Evolutionary conservation across 2,888 invertebrate genomes (phyloP).

Genomic region (Opisthograptis luteolata): DNA sequence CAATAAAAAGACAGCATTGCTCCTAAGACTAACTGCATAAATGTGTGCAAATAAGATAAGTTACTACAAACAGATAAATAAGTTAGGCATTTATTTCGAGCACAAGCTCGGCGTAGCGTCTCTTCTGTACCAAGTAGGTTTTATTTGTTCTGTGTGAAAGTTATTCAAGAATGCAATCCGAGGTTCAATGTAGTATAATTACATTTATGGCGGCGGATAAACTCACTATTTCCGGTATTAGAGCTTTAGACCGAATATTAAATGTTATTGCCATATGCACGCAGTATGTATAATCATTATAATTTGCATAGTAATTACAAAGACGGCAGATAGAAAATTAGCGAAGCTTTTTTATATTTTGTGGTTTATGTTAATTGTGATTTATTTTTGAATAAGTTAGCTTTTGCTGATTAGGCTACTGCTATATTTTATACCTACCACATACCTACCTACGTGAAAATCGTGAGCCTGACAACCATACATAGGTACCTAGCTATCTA

Average conservation of each 20-base stretch:
- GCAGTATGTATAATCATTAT: conserved; percentile 1
- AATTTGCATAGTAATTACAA: conserved; percentile 22
- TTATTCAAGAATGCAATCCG: conserved; percentile 6
- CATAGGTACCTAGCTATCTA: no score
- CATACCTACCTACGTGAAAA: no score
- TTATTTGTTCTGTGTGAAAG: not conserved
- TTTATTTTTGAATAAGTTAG: not conserved
- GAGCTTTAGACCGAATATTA: conserved; percentile 7
- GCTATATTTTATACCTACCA: no score
- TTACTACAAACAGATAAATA: not conserved
- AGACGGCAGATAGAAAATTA: conserved; percentile 13
- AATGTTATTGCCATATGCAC: not conserved
- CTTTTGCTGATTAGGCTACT: not conserved
- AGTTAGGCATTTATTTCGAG: not conserved
- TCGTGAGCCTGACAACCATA: no score
- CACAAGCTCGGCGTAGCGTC: not conserved
- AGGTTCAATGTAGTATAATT: conserved; percentile 13
- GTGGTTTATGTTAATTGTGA: not conserved
- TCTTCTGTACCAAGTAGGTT: not conserved
- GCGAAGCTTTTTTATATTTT: not conserved
- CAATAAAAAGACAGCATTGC: no score
- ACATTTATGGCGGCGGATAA: conserved; percentile 10
- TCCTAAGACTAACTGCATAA: no score
- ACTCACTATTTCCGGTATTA: conserved; percentile 8
- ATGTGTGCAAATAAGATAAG: no score